phyloP scores from a whole-genome alignment of 1,140 invertebrate species.

The Trichogramma pretiosum region DNA sequence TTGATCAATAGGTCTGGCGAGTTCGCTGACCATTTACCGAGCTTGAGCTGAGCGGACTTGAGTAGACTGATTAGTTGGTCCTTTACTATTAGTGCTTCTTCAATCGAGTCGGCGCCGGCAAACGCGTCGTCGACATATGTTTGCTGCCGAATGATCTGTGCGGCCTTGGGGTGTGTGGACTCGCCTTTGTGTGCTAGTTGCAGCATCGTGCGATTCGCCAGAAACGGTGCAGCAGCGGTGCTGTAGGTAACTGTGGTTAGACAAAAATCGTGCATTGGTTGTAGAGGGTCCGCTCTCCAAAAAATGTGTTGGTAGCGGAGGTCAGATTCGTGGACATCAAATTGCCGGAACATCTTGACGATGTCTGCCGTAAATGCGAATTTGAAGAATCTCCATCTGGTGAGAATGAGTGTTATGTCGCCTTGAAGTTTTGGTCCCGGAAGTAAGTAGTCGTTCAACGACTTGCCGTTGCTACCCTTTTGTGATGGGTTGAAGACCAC shows the following conservation, averaged over 20 bases:
- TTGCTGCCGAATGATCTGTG: neutral
- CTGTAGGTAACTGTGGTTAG: constrained; percentile 10
- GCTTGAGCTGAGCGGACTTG: neutral
- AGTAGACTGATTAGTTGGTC: neutral
- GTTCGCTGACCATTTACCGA: no score
- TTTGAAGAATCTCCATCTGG: neutral
- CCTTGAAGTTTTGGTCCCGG: neutral
- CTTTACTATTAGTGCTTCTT: no score
- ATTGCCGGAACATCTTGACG: neutral
- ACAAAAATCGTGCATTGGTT: neutral
- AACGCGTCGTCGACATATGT: neutral
- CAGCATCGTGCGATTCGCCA: no score
- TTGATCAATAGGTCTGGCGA: no score
- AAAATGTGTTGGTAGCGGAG: constrained; percentile 1
- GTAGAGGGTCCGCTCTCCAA: neutral
- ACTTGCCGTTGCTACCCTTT: neutral
- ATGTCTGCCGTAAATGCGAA: neutral
- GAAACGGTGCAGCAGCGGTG: neutral
- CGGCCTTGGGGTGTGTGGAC: neutral
- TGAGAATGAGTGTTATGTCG: neutral
- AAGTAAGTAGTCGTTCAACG: neutral
- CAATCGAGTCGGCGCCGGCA: no score
- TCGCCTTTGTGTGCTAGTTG: no score
- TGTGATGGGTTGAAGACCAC: neutral
- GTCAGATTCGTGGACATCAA: constrained; percentile 1